Conservation (phyloP, 2,888 invertebrate genomes). For the Sesamia inferens region DNA sequence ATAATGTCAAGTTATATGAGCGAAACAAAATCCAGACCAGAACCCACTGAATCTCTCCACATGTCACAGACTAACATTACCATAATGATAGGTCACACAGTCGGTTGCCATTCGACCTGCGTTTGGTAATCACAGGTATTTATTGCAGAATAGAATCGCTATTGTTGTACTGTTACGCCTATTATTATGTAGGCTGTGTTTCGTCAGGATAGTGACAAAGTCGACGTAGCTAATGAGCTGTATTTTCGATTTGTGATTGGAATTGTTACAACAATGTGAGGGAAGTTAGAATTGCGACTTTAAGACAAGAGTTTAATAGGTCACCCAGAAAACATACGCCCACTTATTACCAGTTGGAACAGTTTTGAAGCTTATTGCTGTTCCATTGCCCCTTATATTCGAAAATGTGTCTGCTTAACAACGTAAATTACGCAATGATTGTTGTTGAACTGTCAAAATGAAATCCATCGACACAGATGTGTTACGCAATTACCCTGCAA, state of each 20-base stretch:
- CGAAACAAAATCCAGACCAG: slow-evolving; percentile 5
- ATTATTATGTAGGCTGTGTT: slow-evolving; percentile 43
- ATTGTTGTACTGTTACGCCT: slow-evolving; percentile 44
- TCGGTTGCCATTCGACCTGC: slow-evolving; percentile 29
- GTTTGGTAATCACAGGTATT: slow-evolving; percentile 55
- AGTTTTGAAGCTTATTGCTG: too few relatives aligned
- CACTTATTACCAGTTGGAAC: too few relatives aligned
- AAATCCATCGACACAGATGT: too few relatives aligned
- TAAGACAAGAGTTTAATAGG: not conserved
- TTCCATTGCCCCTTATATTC: too few relatives aligned
- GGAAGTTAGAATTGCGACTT: slow-evolving; percentile 1
- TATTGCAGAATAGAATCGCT: slow-evolving; percentile 49
- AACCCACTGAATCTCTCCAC: slow-evolving; percentile 8
- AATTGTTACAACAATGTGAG: slow-evolving; percentile 27
- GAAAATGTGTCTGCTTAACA: too few relatives aligned
- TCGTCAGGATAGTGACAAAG: slow-evolving; percentile 43
- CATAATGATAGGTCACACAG: slow-evolving; percentile 45
- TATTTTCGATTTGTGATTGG: slow-evolving; percentile 28
- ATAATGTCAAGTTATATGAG: slow-evolving; percentile 33
- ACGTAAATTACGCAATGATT: too few relatives aligned
- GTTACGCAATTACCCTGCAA: too few relatives aligned
- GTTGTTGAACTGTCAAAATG: too few relatives aligned
- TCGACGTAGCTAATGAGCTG: slow-evolving; percentile 10
- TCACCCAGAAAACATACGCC: not conserved
- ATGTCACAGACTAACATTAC: slow-evolving; percentile 41